A percentile compares a stretch with the other conserved stretches of the same genome.
Evolutionary conservation across 1,140 invertebrate genomes (phyloP).

Genomic region (Trichogramma pretiosum): DNA sequence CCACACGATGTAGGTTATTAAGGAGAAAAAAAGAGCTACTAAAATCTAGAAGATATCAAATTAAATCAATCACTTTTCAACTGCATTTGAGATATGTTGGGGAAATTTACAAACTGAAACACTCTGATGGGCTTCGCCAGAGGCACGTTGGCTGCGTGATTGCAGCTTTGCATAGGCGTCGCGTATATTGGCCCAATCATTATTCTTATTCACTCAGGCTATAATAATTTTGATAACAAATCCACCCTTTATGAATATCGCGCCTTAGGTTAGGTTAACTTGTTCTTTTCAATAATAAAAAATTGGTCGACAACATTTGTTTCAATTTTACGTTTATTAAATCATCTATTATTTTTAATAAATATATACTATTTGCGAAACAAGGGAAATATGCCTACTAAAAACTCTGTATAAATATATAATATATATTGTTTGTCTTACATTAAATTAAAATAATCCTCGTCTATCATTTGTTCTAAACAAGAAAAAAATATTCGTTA

Average conservation of each 20-base stretch:
- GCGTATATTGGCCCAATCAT: conserved; percentile 7
- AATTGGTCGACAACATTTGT: no score
- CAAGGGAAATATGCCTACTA: conserved; percentile 2
- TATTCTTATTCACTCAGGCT: neutral
- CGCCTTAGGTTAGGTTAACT: conserved; percentile 5
- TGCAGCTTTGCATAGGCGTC: conserved; percentile 6
- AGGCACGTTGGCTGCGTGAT: conserved; percentile 15
- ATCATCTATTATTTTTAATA: neutral
- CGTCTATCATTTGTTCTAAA: no score
- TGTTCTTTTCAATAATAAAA: no score
- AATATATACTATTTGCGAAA: neutral
- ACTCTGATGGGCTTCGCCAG: conserved; percentile 28
- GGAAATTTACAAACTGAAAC: conserved; percentile 29
- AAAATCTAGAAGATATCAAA: conserved; percentile 25
- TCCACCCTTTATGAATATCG: neutral
- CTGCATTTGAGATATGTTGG: no score
- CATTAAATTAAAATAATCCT: conserved; percentile 2
- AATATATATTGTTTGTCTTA: neutral
- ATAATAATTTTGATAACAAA: no score
- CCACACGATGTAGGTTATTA: conserved; percentile 19
- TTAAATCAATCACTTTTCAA: no score
- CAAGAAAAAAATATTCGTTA: no score
- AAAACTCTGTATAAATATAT: conserved; percentile 6
- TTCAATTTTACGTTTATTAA: no score
- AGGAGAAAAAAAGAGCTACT: conserved; percentile 13